Evolutionary conservation across 2,797 vertebrate species (phyloP).

Genomic region (Hephaestus fuliginosus): DNA sequence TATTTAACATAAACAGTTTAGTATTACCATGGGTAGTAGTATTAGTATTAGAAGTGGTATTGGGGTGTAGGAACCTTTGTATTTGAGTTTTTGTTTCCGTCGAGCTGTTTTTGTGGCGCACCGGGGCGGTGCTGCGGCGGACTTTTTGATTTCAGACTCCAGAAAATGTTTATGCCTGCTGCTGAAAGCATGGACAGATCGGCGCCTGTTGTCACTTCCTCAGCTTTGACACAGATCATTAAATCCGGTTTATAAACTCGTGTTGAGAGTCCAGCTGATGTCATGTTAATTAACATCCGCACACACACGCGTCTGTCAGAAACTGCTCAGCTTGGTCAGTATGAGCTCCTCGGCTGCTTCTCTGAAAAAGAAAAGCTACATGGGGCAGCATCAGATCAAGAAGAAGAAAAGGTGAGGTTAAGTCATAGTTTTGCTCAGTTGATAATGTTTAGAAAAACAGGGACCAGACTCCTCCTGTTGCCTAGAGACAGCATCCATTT

Average conservation of each 20-base stretch:
- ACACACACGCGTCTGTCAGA: constrained; percentile 18
- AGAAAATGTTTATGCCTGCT: too few species aligned
- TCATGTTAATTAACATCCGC: constrained; percentile 54
- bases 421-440: not conserved
- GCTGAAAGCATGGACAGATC: too few species aligned
- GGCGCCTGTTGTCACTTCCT: not conserved
- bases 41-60: too few species aligned
- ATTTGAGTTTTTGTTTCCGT: constrained; percentile 14
- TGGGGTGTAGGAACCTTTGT: constrained; percentile 47
- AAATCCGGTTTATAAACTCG: constrained; percentile 14
- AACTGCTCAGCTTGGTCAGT: constrained; percentile 1
- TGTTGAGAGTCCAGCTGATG: constrained; percentile 30
- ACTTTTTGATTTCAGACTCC: constrained; percentile 66
- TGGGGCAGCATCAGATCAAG: constrained; percentile 84
- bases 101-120: constrained; percentile 67
- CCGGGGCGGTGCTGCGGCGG: constrained; percentile 59
- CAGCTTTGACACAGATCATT: not conserved
- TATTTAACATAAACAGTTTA: too few species aligned
- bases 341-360: constrained; percentile 69
- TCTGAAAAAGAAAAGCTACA: constrained; percentile 81
- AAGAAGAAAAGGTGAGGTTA: constrained; percentile 78
- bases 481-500: constrained; percentile 4
- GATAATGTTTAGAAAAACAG: not conserved
- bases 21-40: too few species aligned
- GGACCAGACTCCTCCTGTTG: not conserved